A percentile compares a stretch with the other conserved stretches of the same genome.
phyloP scores from a whole-genome alignment of 92 coral and sea anemone species.

The Porites evermanni region DNA sequence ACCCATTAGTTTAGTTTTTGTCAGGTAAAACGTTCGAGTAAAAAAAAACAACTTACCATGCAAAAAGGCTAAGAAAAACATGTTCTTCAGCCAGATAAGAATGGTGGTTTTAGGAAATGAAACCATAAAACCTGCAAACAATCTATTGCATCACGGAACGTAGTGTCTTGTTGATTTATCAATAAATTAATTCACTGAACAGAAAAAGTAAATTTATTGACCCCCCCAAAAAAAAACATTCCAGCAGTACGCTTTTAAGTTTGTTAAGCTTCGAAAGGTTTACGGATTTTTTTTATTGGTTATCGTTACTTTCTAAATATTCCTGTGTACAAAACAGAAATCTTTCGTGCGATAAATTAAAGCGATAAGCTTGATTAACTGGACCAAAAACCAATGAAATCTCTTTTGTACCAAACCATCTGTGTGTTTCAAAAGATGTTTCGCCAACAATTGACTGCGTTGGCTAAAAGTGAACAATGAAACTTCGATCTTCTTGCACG shows the following conservation, averaged over 20 bases:
- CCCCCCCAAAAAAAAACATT: not conserved
- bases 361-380: conserved; percentile 44
- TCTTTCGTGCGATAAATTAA: conserved; percentile 50
- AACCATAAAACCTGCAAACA: not conserved
- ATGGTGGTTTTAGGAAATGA: not conserved
- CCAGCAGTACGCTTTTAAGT: not conserved
- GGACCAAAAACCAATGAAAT: not conserved
- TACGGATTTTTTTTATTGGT: not conserved
- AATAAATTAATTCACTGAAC: not conserved
- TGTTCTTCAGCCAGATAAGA: conserved; percentile 3
- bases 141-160: conserved; percentile 15
- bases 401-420: conserved; percentile 20
- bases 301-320: not conserved
- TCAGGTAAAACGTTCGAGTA: not conserved
- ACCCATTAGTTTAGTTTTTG: not conserved
- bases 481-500: not conserved
- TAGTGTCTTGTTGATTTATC: not conserved
- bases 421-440: conserved; percentile 20
- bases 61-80: not conserved
- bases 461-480: not conserved
- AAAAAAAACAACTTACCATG: not conserved
- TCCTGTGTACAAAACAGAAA: not conserved
- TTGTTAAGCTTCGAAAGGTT: conserved; percentile 2
- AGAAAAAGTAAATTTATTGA: not conserved
- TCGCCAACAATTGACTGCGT: not conserved